Evolutionary conservation across 2,888 invertebrate genomes (phyloP).

Genomic region (Lasiommata megera): DNA sequence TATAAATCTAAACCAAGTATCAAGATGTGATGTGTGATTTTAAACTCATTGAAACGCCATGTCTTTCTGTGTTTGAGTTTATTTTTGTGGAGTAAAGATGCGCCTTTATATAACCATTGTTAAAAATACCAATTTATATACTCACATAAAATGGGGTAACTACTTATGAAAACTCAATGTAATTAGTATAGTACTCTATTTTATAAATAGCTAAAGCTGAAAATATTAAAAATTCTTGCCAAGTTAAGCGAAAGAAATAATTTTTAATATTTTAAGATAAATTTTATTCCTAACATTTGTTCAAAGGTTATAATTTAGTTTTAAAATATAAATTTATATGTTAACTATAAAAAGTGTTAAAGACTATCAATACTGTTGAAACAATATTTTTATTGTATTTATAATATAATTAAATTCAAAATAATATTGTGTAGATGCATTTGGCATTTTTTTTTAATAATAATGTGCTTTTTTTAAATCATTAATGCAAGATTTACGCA

Average conservation of each 20-base stretch:
- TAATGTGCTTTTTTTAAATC: no score
- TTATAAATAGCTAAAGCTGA: no score
- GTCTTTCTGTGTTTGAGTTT: no score
- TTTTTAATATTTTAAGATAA: conserved; percentile 6
- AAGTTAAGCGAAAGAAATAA: conserved; percentile 25
- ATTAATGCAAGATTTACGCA: not conserved
- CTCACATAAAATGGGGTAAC: conserved; percentile 32
- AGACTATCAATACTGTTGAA: not conserved
- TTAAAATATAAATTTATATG: conserved; percentile 13
- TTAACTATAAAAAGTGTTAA: no score
- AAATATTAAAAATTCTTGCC: conserved; percentile 5
- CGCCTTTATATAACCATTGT: conserved; percentile 12
- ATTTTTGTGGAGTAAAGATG: conserved; percentile 4
- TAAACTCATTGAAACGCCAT: no score
- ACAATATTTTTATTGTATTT: not conserved
- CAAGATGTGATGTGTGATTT: no score
- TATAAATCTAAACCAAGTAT: no score
- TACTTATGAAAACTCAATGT: not conserved
- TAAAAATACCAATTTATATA: conserved; percentile 50
- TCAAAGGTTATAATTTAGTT: conserved; percentile 6
- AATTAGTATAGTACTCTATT: no score
- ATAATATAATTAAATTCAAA: not conserved
- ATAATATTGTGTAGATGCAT: no score
- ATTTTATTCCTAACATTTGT: conserved; percentile 2
- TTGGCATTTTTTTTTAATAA: no score